phyloP scores from a whole-genome alignment of 2,888 invertebrate genomes.

The Xylota segnis region DNA sequence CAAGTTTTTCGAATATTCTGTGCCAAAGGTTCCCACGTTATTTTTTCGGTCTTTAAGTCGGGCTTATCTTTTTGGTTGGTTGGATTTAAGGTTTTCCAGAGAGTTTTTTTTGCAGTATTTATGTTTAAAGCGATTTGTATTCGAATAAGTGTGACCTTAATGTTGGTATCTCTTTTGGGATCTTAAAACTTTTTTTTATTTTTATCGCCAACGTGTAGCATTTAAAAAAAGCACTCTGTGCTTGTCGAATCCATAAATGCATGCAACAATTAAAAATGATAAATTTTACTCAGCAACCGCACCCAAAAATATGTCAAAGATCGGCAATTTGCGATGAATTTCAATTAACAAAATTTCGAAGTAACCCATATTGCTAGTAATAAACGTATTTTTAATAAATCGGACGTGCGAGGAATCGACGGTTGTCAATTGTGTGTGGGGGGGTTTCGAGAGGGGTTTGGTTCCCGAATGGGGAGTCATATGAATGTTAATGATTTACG shows the following conservation, averaged over 20 bases:
- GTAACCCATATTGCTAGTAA: constrained; percentile 72
- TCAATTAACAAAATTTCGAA: constrained; percentile 57
- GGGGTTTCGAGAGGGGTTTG: neutral
- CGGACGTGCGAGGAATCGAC: constrained; percentile 67
- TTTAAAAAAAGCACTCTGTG: constrained; percentile 37
- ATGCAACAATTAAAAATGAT: constrained; percentile 75
- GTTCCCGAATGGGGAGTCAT: neutral
- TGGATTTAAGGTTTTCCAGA: constrained; percentile 19
- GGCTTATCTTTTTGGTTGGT: constrained; percentile 28
- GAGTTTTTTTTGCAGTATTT: constrained; percentile 41
- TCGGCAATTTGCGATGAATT: constrained; percentile 75
- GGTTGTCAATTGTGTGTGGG: constrained; percentile 6
- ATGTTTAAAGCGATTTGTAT: constrained; percentile 38
- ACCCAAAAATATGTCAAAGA: constrained; percentile 79
- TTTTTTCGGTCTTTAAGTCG: constrained; percentile 4
- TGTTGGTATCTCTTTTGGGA: constrained; percentile 36
- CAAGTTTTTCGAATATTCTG: constrained; percentile 32
- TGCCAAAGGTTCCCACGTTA: constrained; percentile 58
- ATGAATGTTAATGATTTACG: constrained; percentile 59
- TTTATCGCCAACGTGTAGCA: constrained; percentile 21
- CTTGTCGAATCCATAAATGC: constrained; percentile 39
- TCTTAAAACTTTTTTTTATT: constrained; percentile 14
- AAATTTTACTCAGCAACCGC: constrained; percentile 71
- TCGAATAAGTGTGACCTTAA: constrained; percentile 65
- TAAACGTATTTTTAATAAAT: constrained; percentile 76